A percentile compares a stretch with the other conserved stretches of the same genome.
Evolutionary conservation across 2,888 invertebrate genomes (phyloP).

Genomic region (Parnassius orleans): DNA sequence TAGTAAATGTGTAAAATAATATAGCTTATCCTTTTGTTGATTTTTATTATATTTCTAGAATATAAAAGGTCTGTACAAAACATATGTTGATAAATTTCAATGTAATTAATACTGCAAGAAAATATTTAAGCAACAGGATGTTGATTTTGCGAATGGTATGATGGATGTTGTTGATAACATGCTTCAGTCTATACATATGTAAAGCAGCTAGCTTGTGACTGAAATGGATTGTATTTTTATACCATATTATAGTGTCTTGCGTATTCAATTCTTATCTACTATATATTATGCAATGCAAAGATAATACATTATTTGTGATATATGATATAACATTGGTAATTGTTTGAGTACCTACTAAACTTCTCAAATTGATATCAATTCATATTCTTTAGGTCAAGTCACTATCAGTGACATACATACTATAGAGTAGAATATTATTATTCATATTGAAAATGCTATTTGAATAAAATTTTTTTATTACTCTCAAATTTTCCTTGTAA

Average conservation of each 20-base stretch:
- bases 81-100: conserved; percentile 8
- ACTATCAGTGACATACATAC: no score
- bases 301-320: neutral
- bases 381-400: no score
- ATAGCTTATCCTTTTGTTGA: no score
- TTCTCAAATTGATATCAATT: no score
- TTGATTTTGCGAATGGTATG: conserved; percentile 24
- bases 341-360: neutral
- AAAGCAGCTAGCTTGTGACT: conserved; percentile 31
- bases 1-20: no score
- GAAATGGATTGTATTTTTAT: conserved; percentile 19
- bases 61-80: neutral
- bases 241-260: neutral
- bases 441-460: no score
- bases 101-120: conserved; percentile 15
- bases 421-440: no score
- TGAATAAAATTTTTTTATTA: no score
- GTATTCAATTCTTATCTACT: neutral
- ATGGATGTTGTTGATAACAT: conserved; percentile 34
- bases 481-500: no score
- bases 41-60: no score
- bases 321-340: neutral
- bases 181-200: conserved; percentile 37
- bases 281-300: neutral
- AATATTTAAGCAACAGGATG: conserved; percentile 29